These are phyloP conservation scores for Aleadryas rufinucha DNA, from an alignment of 2,113 vertebrate genomes.

Conservation along the genomic window DNA sequence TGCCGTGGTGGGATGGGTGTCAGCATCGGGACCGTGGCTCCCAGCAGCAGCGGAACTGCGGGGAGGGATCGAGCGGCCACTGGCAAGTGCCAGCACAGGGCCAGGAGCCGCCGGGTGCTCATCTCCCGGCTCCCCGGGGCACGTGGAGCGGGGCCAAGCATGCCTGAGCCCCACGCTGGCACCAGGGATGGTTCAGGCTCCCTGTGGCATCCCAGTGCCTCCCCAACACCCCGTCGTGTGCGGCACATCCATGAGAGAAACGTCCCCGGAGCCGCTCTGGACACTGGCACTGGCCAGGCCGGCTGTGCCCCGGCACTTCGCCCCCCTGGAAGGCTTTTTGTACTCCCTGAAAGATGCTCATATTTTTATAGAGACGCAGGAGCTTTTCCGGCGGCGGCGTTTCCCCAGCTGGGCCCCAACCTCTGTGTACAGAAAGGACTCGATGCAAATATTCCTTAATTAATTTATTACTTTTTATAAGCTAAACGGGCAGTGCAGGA, in stretches of 20 bases:
- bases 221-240: not conserved
- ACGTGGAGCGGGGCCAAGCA: not conserved
- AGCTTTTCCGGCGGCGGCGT: not conserved
- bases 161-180: not conserved
- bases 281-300: not conserved
- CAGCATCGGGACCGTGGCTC: not conserved
- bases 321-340: not conserved
- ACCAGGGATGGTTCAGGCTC: not conserved
- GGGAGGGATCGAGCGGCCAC: not conserved
- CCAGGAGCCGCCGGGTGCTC: not conserved
- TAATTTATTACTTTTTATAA: constrained; percentile 87
- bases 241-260: not conserved
- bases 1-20: not conserved
- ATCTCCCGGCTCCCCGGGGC: not conserved
- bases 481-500: not conserved
- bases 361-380: constrained; percentile 29
- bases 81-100: not conserved
- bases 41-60: not conserved
- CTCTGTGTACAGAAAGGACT: constrained; percentile 71
- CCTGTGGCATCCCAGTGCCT: not conserved
- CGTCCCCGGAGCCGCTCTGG: not conserved
- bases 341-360: not conserved
- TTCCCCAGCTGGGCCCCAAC: not conserved
- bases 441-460: constrained; percentile 28
- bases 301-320: not conserved